Base-by-base conservation (phyloP, 2,113 vertebrate genomes). In the Zootoca vivipara region DNA sequence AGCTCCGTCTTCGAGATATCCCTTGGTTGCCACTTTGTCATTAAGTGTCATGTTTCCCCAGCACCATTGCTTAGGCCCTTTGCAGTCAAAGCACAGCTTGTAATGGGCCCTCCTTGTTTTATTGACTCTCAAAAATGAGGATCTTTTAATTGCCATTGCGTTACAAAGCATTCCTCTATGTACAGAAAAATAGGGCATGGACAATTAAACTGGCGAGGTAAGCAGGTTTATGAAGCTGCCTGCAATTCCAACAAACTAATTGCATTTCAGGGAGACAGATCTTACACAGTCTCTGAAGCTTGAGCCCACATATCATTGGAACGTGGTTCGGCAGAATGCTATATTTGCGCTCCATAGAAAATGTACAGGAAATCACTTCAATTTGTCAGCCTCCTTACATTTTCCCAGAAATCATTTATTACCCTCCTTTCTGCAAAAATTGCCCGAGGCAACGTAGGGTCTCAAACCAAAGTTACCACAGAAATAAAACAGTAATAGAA, bases 251-350 rank as follows among this genome's bases (percentile, higher is more conserved):
- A 56, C 90, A 30, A 72, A 89, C 52, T 91, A 91, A 85, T 18
- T 94, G 65, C 78, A 89, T 83, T 91, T 92, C 85, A 81, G 78
- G 91, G 83, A 56, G 88, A 87, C 7, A 9, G 35, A 90, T 90
- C 67, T 78, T 70, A 85, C 85, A 67, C 46, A 46, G 88, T 40
- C 28, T 12, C 82, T 80, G 35, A 93, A 52, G 52, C 64, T 75
- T 87, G 89, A 85, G 67, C 9, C n/a, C 74, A 83, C 87, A 87
- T 42, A 87, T 85, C 84, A 13, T 93, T 83, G 35, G 89, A 91
- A 84, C n/a, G 88, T 88, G 93, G 87, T 30, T 75, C 72, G 40
- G 30, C 38, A 73, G 35, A 64, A 85, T 89, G 38, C 16, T 62
- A 40, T 74, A 74, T 84, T 90, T 92, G 78, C 52, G 89, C 70